These are phyloP conservation scores for Troides helena DNA, from an alignment of 2,888 invertebrate species.

Conservation along the genomic window DNA sequence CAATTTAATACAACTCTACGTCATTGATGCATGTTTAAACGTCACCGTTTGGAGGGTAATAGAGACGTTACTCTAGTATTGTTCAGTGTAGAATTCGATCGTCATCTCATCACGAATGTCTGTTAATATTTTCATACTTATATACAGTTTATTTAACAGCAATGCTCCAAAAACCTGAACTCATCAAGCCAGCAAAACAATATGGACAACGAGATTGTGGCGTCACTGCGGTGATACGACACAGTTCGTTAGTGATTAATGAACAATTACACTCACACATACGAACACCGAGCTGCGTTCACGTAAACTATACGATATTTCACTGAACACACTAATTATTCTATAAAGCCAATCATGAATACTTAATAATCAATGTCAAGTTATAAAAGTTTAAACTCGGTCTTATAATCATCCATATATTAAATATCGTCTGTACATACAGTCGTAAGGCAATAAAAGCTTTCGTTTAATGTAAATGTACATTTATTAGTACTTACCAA, in stretches of 20 bases:
- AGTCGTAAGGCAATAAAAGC: not conserved
- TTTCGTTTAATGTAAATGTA: not conserved
- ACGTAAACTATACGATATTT: conserved; percentile 69
- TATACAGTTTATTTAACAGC: conserved; percentile 58
- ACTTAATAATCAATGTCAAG: not conserved
- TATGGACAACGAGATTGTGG: conserved; percentile 76
- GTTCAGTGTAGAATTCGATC: too few species aligned
- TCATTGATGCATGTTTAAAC: too few species aligned
- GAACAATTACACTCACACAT: conserved; percentile 55
- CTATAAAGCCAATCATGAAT: not conserved
- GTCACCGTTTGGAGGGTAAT: too few species aligned
- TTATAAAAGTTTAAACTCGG: not conserved
- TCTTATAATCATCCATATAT: not conserved
- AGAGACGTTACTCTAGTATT: too few species aligned
- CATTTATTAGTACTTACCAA: not conserved
- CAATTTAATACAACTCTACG: too few species aligned
- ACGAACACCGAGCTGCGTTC: conserved; percentile 46
- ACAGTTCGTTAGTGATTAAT: conserved; percentile 64
- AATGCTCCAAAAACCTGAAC: conserved; percentile 77
- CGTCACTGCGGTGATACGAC: conserved; percentile 78
- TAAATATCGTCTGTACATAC: not conserved
- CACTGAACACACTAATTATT: conserved; percentile 20
- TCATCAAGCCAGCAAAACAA: conserved; percentile 76
- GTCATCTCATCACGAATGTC: not conserved
- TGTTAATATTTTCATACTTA: not conserved